Percentiles rank a stretch among this genome's conserved stretches.
phyloP scores from a whole-genome alignment of 2,797 vertebrate genomes.

The Heteromormyrus szaboi region DNA sequence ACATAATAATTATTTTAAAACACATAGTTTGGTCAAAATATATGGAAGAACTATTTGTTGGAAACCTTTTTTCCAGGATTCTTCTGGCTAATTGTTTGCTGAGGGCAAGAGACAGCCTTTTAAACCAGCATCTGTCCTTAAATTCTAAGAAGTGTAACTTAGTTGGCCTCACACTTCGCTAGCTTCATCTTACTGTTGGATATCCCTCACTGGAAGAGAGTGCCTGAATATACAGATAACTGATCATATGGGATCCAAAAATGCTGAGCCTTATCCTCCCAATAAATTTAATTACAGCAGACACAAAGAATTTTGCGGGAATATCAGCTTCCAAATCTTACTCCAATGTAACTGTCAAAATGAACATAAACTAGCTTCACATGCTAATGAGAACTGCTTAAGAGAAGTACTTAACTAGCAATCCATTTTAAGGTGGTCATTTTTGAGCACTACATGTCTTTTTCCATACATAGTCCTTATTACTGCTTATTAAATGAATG shows the following conservation, averaged over 20 bases:
- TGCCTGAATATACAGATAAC: neutral
- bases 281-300: neutral
- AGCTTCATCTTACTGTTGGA: neutral
- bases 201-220: neutral
- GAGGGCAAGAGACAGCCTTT: neutral
- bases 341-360: neutral
- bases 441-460: neutral
- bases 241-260: neutral
- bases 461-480: neutral
- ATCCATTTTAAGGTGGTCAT: neutral
- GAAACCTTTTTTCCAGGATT: neutral
- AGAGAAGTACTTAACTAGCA: neutral
- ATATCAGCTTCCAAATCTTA: neutral
- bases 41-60: neutral
- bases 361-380: neutral
- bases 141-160: neutral
- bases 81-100: neutral
- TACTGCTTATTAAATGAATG: neutral
- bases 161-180: neutral
- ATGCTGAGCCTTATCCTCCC: neutral
- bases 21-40: neutral
- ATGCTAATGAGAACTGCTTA: neutral
- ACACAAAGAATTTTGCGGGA: neutral
- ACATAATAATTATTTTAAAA: neutral
- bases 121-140: neutral